These are phyloP conservation scores for Caretta caretta DNA, from an alignment of 2,113 vertebrate species.

Conservation along the genomic window DNA sequence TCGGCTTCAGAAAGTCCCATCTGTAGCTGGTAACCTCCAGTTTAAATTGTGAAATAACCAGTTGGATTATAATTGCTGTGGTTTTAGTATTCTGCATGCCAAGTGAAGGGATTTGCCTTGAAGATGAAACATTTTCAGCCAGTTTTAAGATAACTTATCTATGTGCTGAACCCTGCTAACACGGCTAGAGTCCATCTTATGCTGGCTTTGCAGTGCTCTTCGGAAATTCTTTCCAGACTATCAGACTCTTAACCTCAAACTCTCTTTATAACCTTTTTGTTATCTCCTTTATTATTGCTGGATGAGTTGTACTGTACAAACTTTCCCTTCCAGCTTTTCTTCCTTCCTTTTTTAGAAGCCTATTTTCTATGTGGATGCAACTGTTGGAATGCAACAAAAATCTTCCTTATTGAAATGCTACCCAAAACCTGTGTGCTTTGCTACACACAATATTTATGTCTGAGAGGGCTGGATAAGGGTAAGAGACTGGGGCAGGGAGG, in stretches of 20 bases:
- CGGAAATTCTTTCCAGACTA: background rate
- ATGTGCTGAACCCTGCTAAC: background rate
- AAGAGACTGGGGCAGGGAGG: background rate
- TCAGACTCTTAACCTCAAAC: background rate
- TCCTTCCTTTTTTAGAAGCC: background rate
- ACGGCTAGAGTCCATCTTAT: background rate
- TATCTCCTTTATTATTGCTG: background rate
- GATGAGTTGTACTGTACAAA: background rate
- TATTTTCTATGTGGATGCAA: background rate
- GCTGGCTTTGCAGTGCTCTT: background rate
- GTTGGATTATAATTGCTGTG: background rate
- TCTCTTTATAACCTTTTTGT: background rate
- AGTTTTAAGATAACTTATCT: background rate
- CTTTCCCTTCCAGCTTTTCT: background rate
- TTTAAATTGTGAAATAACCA: background rate
- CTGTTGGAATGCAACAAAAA: background rate
- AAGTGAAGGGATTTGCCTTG: background rate
- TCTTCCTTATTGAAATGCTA: background rate
- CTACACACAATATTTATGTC: background rate
- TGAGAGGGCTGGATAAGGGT: background rate
- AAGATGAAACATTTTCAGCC: background rate
- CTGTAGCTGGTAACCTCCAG: background rate
- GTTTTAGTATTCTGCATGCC: background rate
- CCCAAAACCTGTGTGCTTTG: background rate
- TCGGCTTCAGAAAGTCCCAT: background rate